Evolutionary conservation across 2,797 vertebrate genomes (phyloP).

Genomic region (Furcifer pardalis): DNA sequence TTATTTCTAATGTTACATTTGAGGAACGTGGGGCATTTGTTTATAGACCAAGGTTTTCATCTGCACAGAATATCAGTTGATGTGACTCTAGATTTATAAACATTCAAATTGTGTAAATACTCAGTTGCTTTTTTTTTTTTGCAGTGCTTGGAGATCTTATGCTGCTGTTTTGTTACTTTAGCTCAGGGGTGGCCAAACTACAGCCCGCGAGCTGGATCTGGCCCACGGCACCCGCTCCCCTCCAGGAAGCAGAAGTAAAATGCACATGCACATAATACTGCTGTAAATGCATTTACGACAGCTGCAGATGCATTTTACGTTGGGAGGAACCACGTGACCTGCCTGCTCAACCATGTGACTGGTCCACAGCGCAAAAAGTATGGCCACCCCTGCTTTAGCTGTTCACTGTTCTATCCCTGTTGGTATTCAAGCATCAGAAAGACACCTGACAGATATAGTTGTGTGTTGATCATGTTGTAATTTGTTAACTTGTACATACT

Average conservation of each 20-base stretch:
- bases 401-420: neutral
- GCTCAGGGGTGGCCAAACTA: too few species aligned
- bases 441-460: conserved; percentile 14
- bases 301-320: too few species aligned
- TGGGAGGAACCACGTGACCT: too few species aligned
- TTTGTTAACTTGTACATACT: conserved; percentile 25
- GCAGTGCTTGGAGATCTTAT: conserved; percentile 36
- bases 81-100: neutral
- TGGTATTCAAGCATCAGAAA: conserved; percentile 50
- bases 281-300: too few species aligned
- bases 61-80: neutral
- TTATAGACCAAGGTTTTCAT: neutral
- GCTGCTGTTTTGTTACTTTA: conserved; percentile 23
- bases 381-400: too few species aligned
- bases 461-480: conserved; percentile 4
- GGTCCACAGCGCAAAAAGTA: too few species aligned
- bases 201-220: too few species aligned
- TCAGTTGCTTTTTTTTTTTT: conserved; percentile 39
- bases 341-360: too few species aligned
- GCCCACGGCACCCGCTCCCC: too few species aligned
- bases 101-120: neutral
- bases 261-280: too few species aligned
- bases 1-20: neutral
- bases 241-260: too few species aligned
- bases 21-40: neutral